These are phyloP conservation scores for Asteroscopus sphinx DNA, from an alignment of 2,888 invertebrate species.

Conservation along the genomic window DNA sequence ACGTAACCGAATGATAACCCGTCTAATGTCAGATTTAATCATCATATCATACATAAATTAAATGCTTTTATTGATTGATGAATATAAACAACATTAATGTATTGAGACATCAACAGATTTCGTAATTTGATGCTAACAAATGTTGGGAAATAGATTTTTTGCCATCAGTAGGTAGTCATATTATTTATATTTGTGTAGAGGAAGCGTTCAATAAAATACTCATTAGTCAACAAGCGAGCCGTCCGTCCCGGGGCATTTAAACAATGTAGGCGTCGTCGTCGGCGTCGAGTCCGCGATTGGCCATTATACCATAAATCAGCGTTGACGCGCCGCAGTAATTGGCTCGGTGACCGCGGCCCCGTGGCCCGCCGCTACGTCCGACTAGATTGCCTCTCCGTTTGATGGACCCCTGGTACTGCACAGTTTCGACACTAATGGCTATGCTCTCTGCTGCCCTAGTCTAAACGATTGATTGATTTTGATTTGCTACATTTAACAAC, in stretches of 20 bases:
- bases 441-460: slow-evolving; percentile 41
- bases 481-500: slow-evolving; percentile 15
- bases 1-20: slow-evolving; percentile 44
- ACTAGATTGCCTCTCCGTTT: slow-evolving; percentile 72
- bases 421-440: slow-evolving; percentile 66
- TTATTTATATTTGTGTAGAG: slow-evolving; percentile 38
- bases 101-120: slow-evolving; percentile 43
- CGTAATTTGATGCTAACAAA: slow-evolving; percentile 33
- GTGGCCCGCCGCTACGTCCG: slow-evolving; percentile 53
- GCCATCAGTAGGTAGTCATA: slow-evolving; percentile 17
- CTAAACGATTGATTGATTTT: slow-evolving; percentile 50
- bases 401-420: slow-evolving; percentile 75
- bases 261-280: slow-evolving; percentile 85
- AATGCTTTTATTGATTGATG: slow-evolving; percentile 54
- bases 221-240: slow-evolving; percentile 53
- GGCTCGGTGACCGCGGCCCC: slow-evolving; percentile 64
- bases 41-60: slow-evolving; percentile 25
- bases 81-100: slow-evolving; percentile 35
- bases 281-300: slow-evolving; percentile 73
- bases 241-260: slow-evolving; percentile 73
- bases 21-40: slow-evolving; percentile 50
- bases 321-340: slow-evolving; percentile 85
- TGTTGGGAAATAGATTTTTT: slow-evolving; percentile 33
- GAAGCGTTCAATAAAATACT: slow-evolving; percentile 51
- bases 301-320: slow-evolving; percentile 87